Conservation (phyloP, 2,113 vertebrate species). For the Chlamydotis undulata region DNA sequence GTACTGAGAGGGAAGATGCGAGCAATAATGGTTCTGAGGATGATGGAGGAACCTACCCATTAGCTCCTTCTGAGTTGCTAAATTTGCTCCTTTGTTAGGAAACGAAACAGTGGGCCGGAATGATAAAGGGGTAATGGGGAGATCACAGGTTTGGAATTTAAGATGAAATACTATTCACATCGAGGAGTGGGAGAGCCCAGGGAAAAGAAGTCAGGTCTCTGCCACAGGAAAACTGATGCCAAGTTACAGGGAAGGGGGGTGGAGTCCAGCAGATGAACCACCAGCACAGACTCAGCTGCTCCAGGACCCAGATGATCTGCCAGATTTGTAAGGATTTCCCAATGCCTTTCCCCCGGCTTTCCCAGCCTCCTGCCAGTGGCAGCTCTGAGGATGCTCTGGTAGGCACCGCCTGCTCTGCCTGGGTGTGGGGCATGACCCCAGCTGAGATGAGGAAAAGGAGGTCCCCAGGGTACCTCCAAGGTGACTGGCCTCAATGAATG, state of each 20-base stretch:
- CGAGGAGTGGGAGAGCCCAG: not conserved
- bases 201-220: not conserved
- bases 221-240: not conserved
- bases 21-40: conserved; percentile 18
- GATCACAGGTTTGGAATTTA: not conserved
- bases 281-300: not conserved
- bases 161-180: not conserved
- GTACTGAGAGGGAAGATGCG: not conserved
- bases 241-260: not conserved
- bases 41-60: conserved; percentile 12
- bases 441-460: not conserved
- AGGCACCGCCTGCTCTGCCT: not conserved
- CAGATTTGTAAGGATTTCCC: not conserved
- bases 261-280: not conserved
- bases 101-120: not conserved
- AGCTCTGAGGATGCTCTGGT: not conserved
- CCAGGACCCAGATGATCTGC: not conserved
- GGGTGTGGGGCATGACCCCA: too few relatives aligned
- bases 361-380: not conserved
- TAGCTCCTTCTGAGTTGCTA: conserved; percentile 1
- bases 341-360: not conserved
- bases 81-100: not conserved
- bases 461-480: not conserved
- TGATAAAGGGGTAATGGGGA: not conserved
- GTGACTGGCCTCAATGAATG: not conserved